Evolutionary conservation across 2,888 invertebrate species (phyloP).

Genomic region (Cecidostiba fungosa): DNA sequence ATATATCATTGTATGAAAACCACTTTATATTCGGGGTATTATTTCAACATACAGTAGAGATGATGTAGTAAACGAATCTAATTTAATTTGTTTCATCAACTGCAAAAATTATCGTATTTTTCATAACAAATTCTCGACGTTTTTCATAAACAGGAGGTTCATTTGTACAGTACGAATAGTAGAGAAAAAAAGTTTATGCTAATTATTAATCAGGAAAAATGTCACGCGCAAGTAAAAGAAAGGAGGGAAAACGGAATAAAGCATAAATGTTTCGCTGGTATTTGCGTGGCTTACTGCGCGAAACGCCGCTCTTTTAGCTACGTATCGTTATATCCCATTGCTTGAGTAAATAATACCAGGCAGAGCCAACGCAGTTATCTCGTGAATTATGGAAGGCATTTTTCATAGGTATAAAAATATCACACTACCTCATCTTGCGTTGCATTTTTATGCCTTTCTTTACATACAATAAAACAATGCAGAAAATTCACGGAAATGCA

Average conservation of each 20-base stretch:
- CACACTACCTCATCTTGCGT: slow-evolving; percentile 53
- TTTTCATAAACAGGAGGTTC: not conserved
- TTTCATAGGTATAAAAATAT: slow-evolving; percentile 67
- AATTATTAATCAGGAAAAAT: slow-evolving; percentile 35
- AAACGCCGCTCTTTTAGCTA: slow-evolving; percentile 58
- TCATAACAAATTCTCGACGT: not conserved
- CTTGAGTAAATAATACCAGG: slow-evolving; percentile 71
- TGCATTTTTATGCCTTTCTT: slow-evolving; percentile 47
- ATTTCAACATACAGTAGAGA: too few relatives aligned
- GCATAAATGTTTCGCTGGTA: slow-evolving; percentile 26
- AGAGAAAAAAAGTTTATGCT: not conserved
- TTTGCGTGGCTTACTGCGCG: slow-evolving; percentile 47
- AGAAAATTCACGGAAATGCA: not conserved
- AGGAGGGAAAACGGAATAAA: not conserved
- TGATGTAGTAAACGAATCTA: too few relatives aligned
- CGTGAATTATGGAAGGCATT: slow-evolving; percentile 72
- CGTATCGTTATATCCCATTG: slow-evolving; percentile 65
- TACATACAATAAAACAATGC: slow-evolving; percentile 30
- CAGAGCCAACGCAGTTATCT: slow-evolving; percentile 72
- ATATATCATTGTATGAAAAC: too few relatives aligned
- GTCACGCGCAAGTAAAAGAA: not conserved
- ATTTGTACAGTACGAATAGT: not conserved
- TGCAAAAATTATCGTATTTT: too few relatives aligned
- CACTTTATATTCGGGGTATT: too few relatives aligned
- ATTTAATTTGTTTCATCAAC: too few relatives aligned